These are phyloP conservation scores for Musca domestica DNA, from an alignment of 1,140 invertebrate genomes.

Conservation along the genomic window DNA sequence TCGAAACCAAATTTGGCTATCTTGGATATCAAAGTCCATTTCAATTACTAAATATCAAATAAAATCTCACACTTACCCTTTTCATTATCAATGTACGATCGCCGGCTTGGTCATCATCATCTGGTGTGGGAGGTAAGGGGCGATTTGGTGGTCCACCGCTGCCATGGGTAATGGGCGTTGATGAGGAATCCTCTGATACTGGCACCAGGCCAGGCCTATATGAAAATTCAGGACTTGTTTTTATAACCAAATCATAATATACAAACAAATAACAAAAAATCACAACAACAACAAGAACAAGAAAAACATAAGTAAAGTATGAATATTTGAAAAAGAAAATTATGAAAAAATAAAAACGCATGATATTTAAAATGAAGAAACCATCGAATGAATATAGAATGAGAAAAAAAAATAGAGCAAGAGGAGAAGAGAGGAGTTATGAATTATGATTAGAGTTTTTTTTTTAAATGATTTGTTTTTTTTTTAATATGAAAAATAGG, in stretches of 20 bases:
- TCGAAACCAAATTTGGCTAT: too few relatives aligned
- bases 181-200: slow-evolving; percentile 58
- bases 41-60: background rate
- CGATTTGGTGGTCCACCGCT: slow-evolving; percentile 80
- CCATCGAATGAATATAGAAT: slow-evolving; percentile 27
- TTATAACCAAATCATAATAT: slow-evolving; percentile 37
- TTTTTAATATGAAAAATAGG: background rate
- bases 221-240: slow-evolving; percentile 77
- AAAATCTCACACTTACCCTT: slow-evolving; percentile 66
- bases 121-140: slow-evolving; percentile 89
- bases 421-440: slow-evolving; percentile 17
- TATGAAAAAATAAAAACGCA: slow-evolving; percentile 21
- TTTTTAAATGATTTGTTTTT: slow-evolving; percentile 1
- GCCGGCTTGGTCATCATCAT: slow-evolving; percentile 72
- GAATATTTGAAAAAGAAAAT: slow-evolving; percentile 34
- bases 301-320: background rate
- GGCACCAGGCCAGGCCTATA: slow-evolving; percentile 73
- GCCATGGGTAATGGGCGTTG: slow-evolving; percentile 54
- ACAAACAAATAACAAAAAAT: slow-evolving; percentile 35
- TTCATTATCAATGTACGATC: slow-evolving; percentile 87
- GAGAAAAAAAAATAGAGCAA: slow-evolving; percentile 25
- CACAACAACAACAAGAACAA: slow-evolving; percentile 24
- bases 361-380: slow-evolving; percentile 17
- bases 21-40: too few relatives aligned
- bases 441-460: slow-evolving; percentile 11